Evolutionary conservation across 2,113 vertebrate species (phyloP).

Genomic region (Lasiurus borealis): DNA sequence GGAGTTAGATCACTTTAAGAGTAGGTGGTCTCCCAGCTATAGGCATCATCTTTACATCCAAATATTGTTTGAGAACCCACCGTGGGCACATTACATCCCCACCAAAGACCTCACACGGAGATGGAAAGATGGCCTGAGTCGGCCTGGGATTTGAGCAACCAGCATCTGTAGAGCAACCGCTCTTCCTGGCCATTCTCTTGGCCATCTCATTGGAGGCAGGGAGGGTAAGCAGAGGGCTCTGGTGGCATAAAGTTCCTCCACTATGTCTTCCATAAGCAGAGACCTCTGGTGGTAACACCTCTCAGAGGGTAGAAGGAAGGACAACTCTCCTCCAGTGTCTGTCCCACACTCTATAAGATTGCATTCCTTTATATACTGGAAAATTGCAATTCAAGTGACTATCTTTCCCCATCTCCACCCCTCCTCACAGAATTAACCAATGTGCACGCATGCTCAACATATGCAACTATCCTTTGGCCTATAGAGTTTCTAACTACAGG

Average conservation of each 20-base stretch:
- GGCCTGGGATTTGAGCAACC: background rate
- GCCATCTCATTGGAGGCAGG: background rate
- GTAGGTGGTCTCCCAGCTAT: too few species aligned
- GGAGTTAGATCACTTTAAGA: background rate
- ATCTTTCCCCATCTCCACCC: background rate
- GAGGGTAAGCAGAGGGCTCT: background rate
- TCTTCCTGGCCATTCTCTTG: background rate
- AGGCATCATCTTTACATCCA: background rate
- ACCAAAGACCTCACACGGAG: background rate
- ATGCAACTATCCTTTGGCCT: background rate
- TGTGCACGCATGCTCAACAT: rapidly evolving
- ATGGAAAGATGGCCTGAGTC: background rate
- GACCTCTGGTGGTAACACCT: background rate
- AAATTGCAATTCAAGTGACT: background rate
- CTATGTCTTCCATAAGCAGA: background rate
- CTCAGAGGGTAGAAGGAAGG: background rate
- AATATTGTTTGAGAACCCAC: background rate
- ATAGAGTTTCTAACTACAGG: background rate
- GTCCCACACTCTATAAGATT: background rate
- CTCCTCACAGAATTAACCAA: background rate
- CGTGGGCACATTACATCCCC: background rate
- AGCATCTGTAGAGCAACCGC: background rate
- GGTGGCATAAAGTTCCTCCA: background rate
- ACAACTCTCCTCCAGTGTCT: background rate
- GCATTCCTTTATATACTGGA: background rate